Evolutionary conservation across 2,797 vertebrate species (phyloP).

Genomic region (Ctenopoma multispine): DNA sequence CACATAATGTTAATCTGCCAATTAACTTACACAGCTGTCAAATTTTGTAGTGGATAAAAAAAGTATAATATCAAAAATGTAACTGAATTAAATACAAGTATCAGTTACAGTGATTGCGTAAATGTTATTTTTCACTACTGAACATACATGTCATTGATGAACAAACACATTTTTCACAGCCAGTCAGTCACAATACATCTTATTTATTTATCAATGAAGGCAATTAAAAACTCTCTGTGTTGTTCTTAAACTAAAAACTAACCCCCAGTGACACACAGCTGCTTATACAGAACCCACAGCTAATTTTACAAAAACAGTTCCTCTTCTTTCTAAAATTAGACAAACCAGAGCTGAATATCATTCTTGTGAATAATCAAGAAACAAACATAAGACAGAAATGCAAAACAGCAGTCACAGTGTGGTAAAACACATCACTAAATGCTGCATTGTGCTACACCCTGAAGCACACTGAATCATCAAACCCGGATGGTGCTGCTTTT

Average conservation of each 20-base stretch:
- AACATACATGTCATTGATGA: too few species aligned
- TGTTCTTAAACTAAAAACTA: background rate
- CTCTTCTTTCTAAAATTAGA: too few species aligned
- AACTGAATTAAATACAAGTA: too few species aligned
- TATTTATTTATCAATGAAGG: background rate
- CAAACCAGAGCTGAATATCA: constrained; percentile 9
- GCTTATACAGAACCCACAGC: constrained; percentile 9
- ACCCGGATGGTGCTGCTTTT: constrained; percentile 21
- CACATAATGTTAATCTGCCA: too few species aligned
- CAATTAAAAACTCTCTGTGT: background rate
- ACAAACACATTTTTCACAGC: constrained; percentile 1
- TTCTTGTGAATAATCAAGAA: constrained; percentile 32
- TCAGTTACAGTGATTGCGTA: too few species aligned
- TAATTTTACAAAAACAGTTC: constrained; percentile 31
- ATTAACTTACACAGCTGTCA: too few species aligned
- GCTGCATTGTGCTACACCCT: constrained; percentile 15
- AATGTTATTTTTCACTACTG: too few species aligned
- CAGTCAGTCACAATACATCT: background rate
- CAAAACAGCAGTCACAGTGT: constrained; percentile 17
- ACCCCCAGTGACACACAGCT: background rate
- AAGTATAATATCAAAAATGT: too few species aligned
- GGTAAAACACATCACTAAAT: constrained; percentile 48
- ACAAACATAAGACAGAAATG: background rate
- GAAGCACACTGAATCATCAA: constrained; percentile 12
- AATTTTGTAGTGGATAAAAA: too few species aligned